Evolutionary conservation across 2,797 vertebrate species (phyloP).

Genomic region (Takifugu rubripes): DNA sequence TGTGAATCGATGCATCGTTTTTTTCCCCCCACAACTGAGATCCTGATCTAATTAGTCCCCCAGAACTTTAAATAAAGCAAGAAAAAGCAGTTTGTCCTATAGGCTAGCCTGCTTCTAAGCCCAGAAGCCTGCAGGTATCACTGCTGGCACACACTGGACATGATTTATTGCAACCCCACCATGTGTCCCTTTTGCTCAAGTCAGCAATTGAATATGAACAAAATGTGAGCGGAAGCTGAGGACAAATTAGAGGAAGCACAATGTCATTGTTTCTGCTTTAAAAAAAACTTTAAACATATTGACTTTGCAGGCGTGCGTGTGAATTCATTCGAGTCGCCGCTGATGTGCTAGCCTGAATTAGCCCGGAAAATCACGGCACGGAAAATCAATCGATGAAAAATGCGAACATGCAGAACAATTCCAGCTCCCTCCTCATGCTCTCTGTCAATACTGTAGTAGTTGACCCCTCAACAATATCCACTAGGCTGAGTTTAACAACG

Average conservation of each 20-base stretch:
- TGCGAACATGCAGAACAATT: slow-evolving; percentile 13
- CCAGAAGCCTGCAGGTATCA: slow-evolving; percentile 38
- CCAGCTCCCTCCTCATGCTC: slow-evolving; percentile 15
- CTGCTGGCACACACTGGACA: slow-evolving; percentile 31
- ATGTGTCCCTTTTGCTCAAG: slow-evolving; percentile 29
- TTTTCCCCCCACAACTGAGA: background rate
- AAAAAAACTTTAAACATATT: slow-evolving; percentile 44
- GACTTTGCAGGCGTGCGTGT: slow-evolving; percentile 29
- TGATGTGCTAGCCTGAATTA: slow-evolving; percentile 40
- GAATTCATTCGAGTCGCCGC: slow-evolving; percentile 16
- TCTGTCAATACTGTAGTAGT: slow-evolving; percentile 19
- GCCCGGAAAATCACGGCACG: background rate
- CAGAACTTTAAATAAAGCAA: slow-evolving; percentile 41
- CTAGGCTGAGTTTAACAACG: slow-evolving; percentile 46
- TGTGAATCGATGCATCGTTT: slow-evolving; percentile 41
- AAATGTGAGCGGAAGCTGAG: slow-evolving; percentile 34
- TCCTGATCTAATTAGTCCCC: slow-evolving; percentile 42
- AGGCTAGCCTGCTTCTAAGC: slow-evolving; percentile 24
- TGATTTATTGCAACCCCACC: slow-evolving; percentile 56
- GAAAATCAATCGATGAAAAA: slow-evolving; percentile 17
- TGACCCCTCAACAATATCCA: slow-evolving; percentile 31
- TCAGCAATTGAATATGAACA: slow-evolving; percentile 47
- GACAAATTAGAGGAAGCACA: slow-evolving; percentile 38
- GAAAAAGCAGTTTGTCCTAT: slow-evolving; percentile 32
- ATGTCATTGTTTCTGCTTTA: slow-evolving; percentile 29